Percentiles rank a stretch among this genome's conserved stretches.
These are phyloP conservation scores for Cherax quadricarinatus DNA, from an alignment of 1,140 invertebrate species.

Conservation along the genomic window DNA sequence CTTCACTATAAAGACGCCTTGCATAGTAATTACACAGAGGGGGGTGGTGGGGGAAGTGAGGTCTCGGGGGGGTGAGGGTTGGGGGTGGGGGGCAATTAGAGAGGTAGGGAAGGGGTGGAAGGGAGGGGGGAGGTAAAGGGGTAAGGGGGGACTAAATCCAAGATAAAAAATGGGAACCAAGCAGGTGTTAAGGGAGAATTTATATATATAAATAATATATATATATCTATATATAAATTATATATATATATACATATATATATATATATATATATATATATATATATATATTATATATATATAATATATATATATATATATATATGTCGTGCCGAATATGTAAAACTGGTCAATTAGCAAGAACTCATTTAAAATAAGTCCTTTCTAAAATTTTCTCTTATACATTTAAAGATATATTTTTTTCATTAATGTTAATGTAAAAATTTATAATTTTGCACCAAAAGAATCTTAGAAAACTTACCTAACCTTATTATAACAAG, in stretches of 20 bases:
- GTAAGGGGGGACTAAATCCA: neutral
- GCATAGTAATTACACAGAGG: neutral
- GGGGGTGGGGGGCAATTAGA: no score
- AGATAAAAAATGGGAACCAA: neutral
- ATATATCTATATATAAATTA: no score
- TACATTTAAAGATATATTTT: no score
- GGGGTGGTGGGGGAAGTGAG: neutral
- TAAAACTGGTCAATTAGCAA: no score
- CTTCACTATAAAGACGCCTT: neutral
- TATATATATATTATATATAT: conserved; percentile 3
- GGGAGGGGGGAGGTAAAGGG: neutral
- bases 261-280: conserved; percentile 27
- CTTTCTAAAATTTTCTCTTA: no score
- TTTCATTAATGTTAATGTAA: no score
- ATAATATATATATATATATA: conserved; percentile 20
- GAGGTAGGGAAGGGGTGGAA: neutral
- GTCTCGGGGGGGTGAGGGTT: neutral
- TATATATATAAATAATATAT: neutral
- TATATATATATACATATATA: conserved; percentile 18
- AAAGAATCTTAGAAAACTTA: no score
- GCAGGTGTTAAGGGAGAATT: neutral
- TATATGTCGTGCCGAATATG: no score
- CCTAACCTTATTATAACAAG: no score
- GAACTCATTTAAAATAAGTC: no score
- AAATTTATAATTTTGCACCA: no score